Evolutionary conservation across 2,888 invertebrate species (phyloP), one percentile per base, ranked within the genome.

Genomic region (Ceraclea dissimilis): DNA sequence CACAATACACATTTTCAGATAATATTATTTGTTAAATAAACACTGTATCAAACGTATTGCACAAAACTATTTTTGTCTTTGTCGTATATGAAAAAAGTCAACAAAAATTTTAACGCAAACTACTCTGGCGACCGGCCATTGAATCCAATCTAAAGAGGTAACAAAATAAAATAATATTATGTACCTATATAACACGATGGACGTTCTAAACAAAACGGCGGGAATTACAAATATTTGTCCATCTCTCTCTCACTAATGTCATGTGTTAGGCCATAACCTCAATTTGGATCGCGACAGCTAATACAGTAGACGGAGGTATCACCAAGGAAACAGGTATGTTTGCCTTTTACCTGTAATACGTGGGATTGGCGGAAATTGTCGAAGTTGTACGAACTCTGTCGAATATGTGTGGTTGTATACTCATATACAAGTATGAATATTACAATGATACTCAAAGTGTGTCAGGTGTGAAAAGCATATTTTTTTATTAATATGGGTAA

Each of bases 331-430:
- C 57, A 57, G 57, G 57, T 57, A 57, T 54, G 57, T 57, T 54
- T 51, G 57, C 54, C 57, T 57, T 57, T 57, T 55, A 55, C 58
- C 55, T 55, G 58, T 54, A 46, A n/a, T 39, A 55, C 58, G 58
- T 58, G 58, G 58, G 58, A 11, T 49, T 39, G 52, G 10, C 58
- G 55, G 55, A 58, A 46, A 26, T 43, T 11, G 49, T 26, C 58
- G 58, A 52, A 21, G 26, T 16, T n/a, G 16, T 22, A 20, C 58
- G 58, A 26, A 46, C 10, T 19, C 18, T 13, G 33, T 55, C 58
- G 58, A 58, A 47, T 26, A 20, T 13, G 13, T 39, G 26, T 26
- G 26, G 17, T 47, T 47, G 47, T 47, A 44, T 16, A 44, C n/a
- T 47, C 47, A 47, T 47, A n/a, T n/a, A 47, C 47, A 18, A n/a